phyloP scores from a whole-genome alignment of 2,888 invertebrate genomes.

The Sminthurinus aureus region DNA sequence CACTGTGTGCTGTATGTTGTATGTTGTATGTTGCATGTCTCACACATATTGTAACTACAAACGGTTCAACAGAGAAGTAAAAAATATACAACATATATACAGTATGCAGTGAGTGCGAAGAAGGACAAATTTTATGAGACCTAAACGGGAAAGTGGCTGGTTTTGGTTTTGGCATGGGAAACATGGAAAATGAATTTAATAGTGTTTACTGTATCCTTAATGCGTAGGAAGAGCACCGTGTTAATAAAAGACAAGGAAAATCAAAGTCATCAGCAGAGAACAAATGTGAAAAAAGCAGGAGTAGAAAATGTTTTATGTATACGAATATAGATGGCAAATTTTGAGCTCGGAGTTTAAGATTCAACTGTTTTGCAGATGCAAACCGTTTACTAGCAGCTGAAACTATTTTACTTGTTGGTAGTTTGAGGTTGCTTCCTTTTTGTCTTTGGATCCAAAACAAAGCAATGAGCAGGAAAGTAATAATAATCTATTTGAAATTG shows the following conservation, averaged over 20 bases:
- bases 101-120: not conserved
- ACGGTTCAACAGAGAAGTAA: not conserved
- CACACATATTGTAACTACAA: no score
- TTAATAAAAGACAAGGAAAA: no score
- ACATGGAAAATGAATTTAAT: not conserved
- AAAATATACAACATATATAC: not conserved
- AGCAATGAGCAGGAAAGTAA: not conserved
- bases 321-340: not conserved
- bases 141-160: not conserved
- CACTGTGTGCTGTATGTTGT: not conserved
- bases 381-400: no score
- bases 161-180: not conserved
- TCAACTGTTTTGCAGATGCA: no score
- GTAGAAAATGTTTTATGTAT: no score
- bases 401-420: conserved; percentile 20
- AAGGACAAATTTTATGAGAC: not conserved
- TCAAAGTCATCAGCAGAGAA: no score
- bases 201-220: no score
- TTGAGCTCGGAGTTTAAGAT: no score
- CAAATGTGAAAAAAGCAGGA: no score
- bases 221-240: no score
- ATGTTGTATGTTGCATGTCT: no score
- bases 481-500: conserved; percentile 36
- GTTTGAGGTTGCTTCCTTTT: not conserved
- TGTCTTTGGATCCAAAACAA: not conserved